Evolutionary conservation across 2,113 vertebrate genomes (phyloP).

Genomic region (Pterocles burchelli): DNA sequence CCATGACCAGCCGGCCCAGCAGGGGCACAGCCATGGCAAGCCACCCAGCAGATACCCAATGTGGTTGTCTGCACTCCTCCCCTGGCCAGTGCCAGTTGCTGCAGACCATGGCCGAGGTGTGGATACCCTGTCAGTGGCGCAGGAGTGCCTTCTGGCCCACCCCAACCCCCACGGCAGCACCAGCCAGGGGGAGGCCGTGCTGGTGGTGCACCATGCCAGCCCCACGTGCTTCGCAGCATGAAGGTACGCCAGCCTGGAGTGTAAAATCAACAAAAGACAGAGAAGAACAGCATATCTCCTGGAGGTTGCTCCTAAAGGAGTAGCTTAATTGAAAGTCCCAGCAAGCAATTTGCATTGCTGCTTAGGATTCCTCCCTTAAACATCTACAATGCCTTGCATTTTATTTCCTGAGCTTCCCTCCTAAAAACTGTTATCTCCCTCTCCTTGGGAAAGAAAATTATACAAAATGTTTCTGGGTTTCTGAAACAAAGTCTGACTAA

Average conservation of each 20-base stretch:
- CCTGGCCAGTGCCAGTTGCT: accelerated
- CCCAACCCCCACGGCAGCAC: background rate
- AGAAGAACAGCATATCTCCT: background rate
- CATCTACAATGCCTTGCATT: background rate
- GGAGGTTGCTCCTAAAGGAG: background rate
- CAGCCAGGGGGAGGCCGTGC: too few species aligned
- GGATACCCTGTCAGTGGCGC: accelerated
- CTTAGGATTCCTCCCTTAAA: background rate
- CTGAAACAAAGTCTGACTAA: background rate
- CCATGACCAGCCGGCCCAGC: accelerated
- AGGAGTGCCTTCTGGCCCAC: background rate
- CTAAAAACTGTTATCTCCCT: background rate
- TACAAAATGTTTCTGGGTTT: background rate
- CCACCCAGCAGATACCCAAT: accelerated
- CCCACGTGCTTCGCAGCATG: accelerated
- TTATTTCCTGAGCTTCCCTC: background rate
- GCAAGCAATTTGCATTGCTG: background rate
- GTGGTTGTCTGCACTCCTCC: accelerated
- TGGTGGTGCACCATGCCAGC: accelerated
- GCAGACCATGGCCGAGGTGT: accelerated
- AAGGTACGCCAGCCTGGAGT: accelerated
- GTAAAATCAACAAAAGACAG: background rate
- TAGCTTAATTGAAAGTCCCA: background rate
- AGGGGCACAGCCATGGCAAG: accelerated
- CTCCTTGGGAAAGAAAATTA: background rate